Base-by-base conservation (phyloP, 2,797 vertebrate species). In the Meda fulgida region DNA sequence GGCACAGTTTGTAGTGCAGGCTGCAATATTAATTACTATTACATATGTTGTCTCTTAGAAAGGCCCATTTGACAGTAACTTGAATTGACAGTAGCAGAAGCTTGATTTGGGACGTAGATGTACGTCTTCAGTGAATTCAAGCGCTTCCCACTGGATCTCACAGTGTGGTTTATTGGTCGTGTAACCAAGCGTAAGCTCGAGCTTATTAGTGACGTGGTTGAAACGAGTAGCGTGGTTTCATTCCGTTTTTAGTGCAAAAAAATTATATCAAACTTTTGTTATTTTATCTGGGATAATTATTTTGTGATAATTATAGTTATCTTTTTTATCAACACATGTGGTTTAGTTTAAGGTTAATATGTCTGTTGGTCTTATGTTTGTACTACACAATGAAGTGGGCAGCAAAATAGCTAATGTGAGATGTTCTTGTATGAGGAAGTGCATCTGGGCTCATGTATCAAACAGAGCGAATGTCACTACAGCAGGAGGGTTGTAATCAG, bases 391-490 rank as follows among this genome's bases (percentile, higher is more conserved):
- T 67, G 29, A 58, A 40, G 55, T 77, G 72, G 18, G 19, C 31
- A 51, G 26, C 29, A 75, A 58, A n/a, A 3, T 58, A 69, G 51
- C 19, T 29, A 43, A 40, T 21, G 34, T 26, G 26, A 26, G 10
- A 18, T 10, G 7, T 63, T 78, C 16, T 9, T 23, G 63, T 14
- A 80, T n/a, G 13, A 38, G 40, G 46, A 67, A 80, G 21, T 53
- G 38, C 7, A 78, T 69, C 65, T 66, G 58, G 31, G 81, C 71
- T 66, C 71, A 38, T 38, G 58, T 71, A 76, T 83, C 53, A 75
- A 73, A 82, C 80, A 19, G 21, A 29, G 80, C 43, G 40, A 75
- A 29, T 26, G 23, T 75, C 55, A 66, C 81, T 66, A n/a, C 11
- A 63, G 70, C 80, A 63, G 69, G 21, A 82, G 40, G 70, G 1